Conservation (phyloP, 2,113 vertebrate genomes). For the Tychaedon coryphoeus region DNA sequence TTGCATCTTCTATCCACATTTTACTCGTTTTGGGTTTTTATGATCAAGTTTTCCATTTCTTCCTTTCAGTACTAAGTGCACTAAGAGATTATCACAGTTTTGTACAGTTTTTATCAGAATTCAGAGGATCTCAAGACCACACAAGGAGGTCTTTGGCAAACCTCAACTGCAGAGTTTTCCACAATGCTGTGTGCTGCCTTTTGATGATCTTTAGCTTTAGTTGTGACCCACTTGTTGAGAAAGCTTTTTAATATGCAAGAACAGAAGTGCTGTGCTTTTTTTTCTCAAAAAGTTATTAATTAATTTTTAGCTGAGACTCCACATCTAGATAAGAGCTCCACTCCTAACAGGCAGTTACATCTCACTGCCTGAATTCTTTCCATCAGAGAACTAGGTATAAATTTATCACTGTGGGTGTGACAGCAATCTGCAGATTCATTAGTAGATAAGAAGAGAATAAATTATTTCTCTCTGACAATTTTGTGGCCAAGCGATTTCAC, state of each 20-base stretch:
- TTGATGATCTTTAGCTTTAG: background rate
- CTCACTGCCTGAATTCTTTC: slow-evolving; percentile 10
- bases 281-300: background rate
- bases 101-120: background rate
- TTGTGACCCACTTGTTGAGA: background rate
- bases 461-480: background rate
- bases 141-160: slow-evolving; percentile 5
- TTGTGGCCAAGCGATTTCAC: background rate
- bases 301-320: background rate
- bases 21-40: background rate
- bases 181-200: background rate
- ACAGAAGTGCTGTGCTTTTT: background rate
- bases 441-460: background rate
- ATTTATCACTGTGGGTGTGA: background rate
- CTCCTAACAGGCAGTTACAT: background rate
- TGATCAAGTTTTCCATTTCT: background rate
- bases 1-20: background rate
- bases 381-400: background rate
- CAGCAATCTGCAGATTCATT: background rate
- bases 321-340: background rate
- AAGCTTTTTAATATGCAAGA: background rate
- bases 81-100: background rate
- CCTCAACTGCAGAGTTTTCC: background rate
- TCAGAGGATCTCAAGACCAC: background rate
- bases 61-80: background rate